These are phyloP conservation scores for Ceyx margarethae DNA, from an alignment of 2,113 vertebrate genomes.

Conservation along the genomic window DNA sequence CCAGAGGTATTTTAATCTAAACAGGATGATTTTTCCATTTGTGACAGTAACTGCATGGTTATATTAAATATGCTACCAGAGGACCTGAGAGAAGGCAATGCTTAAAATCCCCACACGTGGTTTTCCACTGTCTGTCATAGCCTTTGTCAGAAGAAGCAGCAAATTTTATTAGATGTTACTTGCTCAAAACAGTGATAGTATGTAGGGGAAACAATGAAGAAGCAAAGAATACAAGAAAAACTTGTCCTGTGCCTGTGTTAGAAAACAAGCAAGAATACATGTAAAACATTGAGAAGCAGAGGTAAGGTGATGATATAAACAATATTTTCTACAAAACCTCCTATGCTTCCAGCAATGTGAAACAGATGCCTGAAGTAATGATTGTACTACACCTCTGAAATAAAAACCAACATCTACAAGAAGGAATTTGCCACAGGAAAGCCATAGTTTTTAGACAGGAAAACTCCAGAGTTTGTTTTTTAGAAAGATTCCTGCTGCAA, in stretches of 20 bases:
- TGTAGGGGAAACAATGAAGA: neutral
- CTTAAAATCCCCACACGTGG: neutral
- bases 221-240: neutral
- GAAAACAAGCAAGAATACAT: neutral
- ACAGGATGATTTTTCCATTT: neutral
- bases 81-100: neutral
- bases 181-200: neutral
- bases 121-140: neutral
- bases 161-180: neutral
- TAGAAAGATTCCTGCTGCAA: neutral
- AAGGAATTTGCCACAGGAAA: neutral
- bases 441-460: neutral
- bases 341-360: neutral
- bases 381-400: neutral
- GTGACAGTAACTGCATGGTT: accelerated
- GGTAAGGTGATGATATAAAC: neutral
- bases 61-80: neutral
- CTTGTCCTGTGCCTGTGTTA: neutral
- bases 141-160: neutral
- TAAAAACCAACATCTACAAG: neutral
- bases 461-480: neutral
- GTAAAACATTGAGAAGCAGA: neutral
- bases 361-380: neutral
- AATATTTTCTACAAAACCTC: neutral
- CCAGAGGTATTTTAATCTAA: neutral